Evolutionary conservation across 2,888 invertebrate genomes (phyloP).

Genomic region (Anaspis maculata): DNA sequence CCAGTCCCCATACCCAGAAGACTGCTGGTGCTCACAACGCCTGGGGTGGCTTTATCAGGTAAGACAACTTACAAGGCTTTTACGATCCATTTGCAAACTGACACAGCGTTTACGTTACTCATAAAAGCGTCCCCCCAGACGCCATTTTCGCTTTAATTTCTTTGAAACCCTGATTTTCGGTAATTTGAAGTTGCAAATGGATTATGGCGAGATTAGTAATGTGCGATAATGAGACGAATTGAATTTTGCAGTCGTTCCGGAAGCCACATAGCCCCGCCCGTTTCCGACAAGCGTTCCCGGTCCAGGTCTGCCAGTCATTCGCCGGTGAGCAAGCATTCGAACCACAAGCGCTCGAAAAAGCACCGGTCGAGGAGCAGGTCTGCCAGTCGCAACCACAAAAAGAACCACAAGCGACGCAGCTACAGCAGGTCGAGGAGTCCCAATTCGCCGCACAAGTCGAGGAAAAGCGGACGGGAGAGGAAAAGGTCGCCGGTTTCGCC

Average conservation of each 20-base stretch:
- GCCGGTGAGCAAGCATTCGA: slow-evolving; percentile 33
- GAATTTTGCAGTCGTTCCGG: too few relatives aligned
- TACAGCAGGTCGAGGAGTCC: slow-evolving; percentile 39
- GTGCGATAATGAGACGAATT: too few relatives aligned
- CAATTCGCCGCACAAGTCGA: slow-evolving; percentile 36
- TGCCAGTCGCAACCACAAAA: slow-evolving; percentile 33
- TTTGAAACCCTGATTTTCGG: too few relatives aligned
- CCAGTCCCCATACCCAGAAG: slow-evolving; percentile 46
- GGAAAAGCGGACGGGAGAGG: slow-evolving; percentile 37
- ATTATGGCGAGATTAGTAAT: too few relatives aligned
- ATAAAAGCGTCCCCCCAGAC: too few relatives aligned
- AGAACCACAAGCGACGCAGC: slow-evolving; percentile 37
- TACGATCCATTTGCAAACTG: slow-evolving; percentile 12
- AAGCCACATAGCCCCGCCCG: slow-evolving; percentile 37
- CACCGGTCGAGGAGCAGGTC: slow-evolving; percentile 36
- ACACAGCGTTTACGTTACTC: too few relatives aligned
- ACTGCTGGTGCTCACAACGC: slow-evolving; percentile 55
- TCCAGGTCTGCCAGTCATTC: slow-evolving; percentile 36
- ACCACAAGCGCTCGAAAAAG: slow-evolving; percentile 35
- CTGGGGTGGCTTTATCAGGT: slow-evolving; percentile 60
- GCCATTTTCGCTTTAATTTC: too few relatives aligned
- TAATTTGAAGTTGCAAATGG: too few relatives aligned
- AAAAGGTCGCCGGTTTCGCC: slow-evolving; percentile 41
- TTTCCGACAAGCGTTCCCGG: slow-evolving; percentile 35
- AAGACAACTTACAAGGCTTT: neutral